Conservation (phyloP, 2,797 vertebrate species). For the Urophycis tenuis region DNA sequence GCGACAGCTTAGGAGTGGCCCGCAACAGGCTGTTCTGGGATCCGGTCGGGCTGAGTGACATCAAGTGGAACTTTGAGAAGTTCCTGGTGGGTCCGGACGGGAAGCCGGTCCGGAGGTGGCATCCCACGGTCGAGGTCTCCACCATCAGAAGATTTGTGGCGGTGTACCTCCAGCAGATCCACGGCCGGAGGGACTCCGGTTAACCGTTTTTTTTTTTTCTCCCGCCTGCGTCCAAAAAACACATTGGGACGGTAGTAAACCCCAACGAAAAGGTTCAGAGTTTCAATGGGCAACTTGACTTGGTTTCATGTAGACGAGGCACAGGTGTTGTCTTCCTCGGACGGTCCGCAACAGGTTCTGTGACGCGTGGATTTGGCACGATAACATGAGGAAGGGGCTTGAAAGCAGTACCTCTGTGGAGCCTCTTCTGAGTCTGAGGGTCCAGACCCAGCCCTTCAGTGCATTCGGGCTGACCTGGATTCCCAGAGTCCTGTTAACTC, state of each 20-base stretch:
- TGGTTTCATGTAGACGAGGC: not conserved
- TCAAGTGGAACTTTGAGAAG: constrained; percentile 99
- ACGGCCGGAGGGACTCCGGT: constrained; percentile 24
- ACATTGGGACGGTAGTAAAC: not conserved
- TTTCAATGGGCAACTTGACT: not conserved
- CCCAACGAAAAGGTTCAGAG: not conserved
- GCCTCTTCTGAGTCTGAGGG: constrained; percentile 71
- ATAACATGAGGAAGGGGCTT: constrained; percentile 79
- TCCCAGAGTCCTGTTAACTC: constrained; percentile 58
- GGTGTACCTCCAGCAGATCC: constrained; percentile 40
- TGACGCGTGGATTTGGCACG: constrained; percentile 51
- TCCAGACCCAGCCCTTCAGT: constrained; percentile 74
- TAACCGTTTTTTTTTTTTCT: not conserved
- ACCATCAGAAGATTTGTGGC: constrained; percentile 70
- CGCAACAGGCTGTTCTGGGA: constrained; percentile 81
- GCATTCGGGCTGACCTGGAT: constrained; percentile 81
- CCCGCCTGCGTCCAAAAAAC: too few species aligned
- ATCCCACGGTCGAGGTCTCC: constrained; percentile 68
- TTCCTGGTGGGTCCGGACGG: constrained; percentile 86
- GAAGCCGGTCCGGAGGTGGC: constrained; percentile 83
- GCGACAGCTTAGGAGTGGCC: constrained; percentile 72
- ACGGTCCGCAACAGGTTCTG: constrained; percentile 37
- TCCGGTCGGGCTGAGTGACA: constrained; percentile 78
- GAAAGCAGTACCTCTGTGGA: constrained; percentile 80
- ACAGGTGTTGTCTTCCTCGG: not conserved